phyloP scores from a whole-genome alignment of 2,797 vertebrate genomes.

The Acestrorhynchus altus region DNA sequence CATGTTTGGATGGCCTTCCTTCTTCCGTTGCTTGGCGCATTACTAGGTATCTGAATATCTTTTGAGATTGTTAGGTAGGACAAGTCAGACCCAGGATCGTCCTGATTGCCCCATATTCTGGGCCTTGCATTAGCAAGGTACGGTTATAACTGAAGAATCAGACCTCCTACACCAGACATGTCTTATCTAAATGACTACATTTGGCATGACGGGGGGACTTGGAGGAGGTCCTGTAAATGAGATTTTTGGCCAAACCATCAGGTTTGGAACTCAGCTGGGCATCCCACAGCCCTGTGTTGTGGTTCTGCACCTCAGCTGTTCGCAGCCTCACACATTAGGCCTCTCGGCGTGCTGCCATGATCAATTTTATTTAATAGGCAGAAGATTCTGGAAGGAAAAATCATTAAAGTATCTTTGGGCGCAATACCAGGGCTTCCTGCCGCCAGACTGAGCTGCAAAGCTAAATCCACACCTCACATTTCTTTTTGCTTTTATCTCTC shows the following conservation, averaged over 20 bases:
- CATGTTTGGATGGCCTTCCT: too few relatives aligned
- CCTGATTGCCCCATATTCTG: too few relatives aligned
- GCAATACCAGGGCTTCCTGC: too few relatives aligned
- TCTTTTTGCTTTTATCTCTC: constrained; percentile 62
- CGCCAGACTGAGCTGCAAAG: too few relatives aligned
- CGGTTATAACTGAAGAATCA: background rate
- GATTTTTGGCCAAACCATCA: background rate
- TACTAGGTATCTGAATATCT: too few relatives aligned
- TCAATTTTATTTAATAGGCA: constrained; percentile 47
- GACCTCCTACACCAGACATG: background rate
- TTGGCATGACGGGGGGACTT: background rate
- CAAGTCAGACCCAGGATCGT: too few relatives aligned
- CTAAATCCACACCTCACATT: too few relatives aligned
- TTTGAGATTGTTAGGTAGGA: too few relatives aligned
- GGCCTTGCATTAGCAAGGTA: too few relatives aligned
- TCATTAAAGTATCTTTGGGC: constrained; percentile 54
- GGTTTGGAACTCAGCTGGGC: background rate
- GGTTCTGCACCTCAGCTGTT: constrained; percentile 18
- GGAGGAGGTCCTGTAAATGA: background rate
- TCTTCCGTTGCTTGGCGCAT: too few relatives aligned
- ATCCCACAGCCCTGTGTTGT: constrained; percentile 18
- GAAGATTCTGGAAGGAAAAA: constrained; percentile 24
- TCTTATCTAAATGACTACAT: background rate
- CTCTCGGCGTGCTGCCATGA: constrained; percentile 39
- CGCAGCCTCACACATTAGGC: constrained; percentile 25